Percentiles rank a stretch among this genome's conserved stretches.
These are phyloP conservation scores for Diplolepis rosae DNA, from an alignment of 2,888 invertebrate species.

Conservation along the genomic window DNA sequence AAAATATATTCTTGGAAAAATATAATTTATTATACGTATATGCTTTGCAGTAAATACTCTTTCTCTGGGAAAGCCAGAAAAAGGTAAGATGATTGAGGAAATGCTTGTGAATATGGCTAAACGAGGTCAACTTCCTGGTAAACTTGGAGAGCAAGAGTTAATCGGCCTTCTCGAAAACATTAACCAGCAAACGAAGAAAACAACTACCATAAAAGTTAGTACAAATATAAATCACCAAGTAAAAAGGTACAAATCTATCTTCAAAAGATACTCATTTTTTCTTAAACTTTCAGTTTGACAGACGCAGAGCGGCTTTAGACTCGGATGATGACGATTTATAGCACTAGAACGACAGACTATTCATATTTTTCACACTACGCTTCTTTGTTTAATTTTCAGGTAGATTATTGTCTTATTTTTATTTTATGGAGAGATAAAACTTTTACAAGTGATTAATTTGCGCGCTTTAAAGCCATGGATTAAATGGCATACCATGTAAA, in stretches of 20 bases:
- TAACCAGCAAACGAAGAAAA: slow-evolving; percentile 86
- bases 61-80: slow-evolving; percentile 95
- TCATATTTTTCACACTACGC: slow-evolving; percentile 28
- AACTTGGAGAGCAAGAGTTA: slow-evolving; percentile 89
- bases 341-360: slow-evolving; percentile 40
- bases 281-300: slow-evolving; percentile 81
- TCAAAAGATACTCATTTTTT: background rate
- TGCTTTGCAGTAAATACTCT: slow-evolving; percentile 89
- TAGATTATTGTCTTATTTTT: slow-evolving; percentile 48
- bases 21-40: too few species aligned
- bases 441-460: too few species aligned
- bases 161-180: slow-evolving; percentile 90
- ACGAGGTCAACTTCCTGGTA: slow-evolving; percentile 88
- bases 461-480: background rate
- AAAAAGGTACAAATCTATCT: background rate
- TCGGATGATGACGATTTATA: slow-evolving; percentile 83
- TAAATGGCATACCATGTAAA: background rate
- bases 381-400: slow-evolving; percentile 34
- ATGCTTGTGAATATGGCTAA: slow-evolving; percentile 97
- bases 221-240: too few species aligned
- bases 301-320: slow-evolving; percentile 90
- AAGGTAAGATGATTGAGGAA: slow-evolving; percentile 94
- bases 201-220: slow-evolving; percentile 83
- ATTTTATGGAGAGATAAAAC: slow-evolving; percentile 49
- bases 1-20: background rate